Base-by-base conservation (phyloP, 53 echinoderm and acorn worm species). In the Glandiceps talaboti region DNA sequence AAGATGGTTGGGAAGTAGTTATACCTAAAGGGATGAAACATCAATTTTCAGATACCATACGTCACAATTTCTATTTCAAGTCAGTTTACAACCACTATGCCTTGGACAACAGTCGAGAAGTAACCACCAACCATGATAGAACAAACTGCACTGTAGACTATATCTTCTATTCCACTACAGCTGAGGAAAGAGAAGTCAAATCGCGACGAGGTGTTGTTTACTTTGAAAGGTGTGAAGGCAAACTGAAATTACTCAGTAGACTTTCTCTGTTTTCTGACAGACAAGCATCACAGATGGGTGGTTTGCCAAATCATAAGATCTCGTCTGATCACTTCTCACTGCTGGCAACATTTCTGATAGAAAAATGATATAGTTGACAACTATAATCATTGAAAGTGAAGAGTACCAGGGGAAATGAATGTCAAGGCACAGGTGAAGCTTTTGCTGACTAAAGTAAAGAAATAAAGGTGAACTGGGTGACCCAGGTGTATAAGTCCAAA, bases 111-210 rank as follows among this genome's bases (percentile, higher is more conserved):
- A 26, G 29, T 25, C 20, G 20, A 12, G 91, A 89, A 75, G 83
- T 93, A 30, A 96, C 96, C 74, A 93, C 92, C 45, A 90, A 92
- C 80, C 92, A 96, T 33, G 64, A 84, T 25, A 77, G 75, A 31
- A 92, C 96, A 74, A 96, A 96, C 89, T 92, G 96, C 73, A 89
- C 87, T 25, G 92, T 96, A 76, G 96, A 96, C 80, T 96, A 92
- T 81, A 96, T 96, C 81, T 96, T 92, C 88, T 45, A 45, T 20
- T 45, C 64, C 6, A 20, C 20, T 29, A 73, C 30, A 29, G n/a
- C 1, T 27, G 75, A 25, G 1, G 29, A 27, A 26, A 29, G 25
- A 27, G 29, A 30, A 0, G 27, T 29, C 28, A 20, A 33, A 0
- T 33, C 78, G 45, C 32, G 74, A 30, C 0, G 33, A 1, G 31